Percentiles rank a stretch among this genome's conserved stretches.
These are phyloP conservation scores for Geodia barretti DNA, from an alignment of 37 sponge, comb jelly and placozoan species.

Conservation along the genomic window DNA sequence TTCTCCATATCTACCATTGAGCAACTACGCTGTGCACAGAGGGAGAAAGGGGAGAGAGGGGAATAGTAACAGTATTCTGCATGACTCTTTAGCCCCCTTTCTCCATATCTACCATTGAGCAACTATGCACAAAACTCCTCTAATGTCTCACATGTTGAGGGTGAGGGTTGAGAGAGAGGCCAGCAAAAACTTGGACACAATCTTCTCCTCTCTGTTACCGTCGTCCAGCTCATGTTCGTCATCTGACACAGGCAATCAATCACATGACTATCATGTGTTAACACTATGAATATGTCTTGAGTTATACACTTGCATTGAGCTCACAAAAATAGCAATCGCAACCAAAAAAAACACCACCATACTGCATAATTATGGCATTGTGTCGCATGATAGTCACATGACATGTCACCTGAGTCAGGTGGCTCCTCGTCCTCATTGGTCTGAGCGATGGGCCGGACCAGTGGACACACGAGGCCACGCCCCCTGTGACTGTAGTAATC, in stretches of 20 bases:
- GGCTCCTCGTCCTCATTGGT: slow-evolving; percentile 44
- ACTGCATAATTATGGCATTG: background rate
- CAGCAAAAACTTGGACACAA: slow-evolving; percentile 44
- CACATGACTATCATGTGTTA: background rate
- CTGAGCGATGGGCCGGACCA: slow-evolving; percentile 61
- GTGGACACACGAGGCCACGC: slow-evolving; percentile 69
- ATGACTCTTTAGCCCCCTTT: background rate
- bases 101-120: background rate
- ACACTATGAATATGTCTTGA: too few relatives aligned
- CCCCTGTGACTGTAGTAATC: slow-evolving; percentile 54
- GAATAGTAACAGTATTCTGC: background rate
- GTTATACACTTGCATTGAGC: too few relatives aligned
- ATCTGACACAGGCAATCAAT: slow-evolving; percentile 12
- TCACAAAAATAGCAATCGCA: too few relatives aligned
- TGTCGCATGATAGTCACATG: slow-evolving; percentile 16
- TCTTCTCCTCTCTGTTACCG: slow-evolving; percentile 14
- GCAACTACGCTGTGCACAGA: too few relatives aligned
- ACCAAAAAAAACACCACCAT: too few relatives aligned
- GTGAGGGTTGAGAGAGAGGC: slow-evolving; percentile 44
- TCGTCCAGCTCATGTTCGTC: slow-evolving; percentile 9
- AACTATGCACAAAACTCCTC: background rate
- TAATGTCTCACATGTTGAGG: slow-evolving; percentile 6
- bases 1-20: background rate
- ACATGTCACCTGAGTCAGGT: slow-evolving; percentile 32
- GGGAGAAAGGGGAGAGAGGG: background rate